phyloP scores from a whole-genome alignment of 2,113 vertebrate species.

The Pelecanus crispus region DNA sequence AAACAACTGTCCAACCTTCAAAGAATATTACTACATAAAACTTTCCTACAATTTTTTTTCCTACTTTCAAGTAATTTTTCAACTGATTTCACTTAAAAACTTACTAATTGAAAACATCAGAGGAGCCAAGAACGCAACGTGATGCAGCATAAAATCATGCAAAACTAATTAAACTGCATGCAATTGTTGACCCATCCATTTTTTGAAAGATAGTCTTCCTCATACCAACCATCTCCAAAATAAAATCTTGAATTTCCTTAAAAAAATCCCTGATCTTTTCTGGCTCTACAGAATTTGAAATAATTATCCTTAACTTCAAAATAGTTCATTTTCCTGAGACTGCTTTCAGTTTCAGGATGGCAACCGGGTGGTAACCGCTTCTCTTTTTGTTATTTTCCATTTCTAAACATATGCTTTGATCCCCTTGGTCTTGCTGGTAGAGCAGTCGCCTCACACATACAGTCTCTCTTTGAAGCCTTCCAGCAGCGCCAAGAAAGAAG shows the following conservation, averaged over 20 bases:
- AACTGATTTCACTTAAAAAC: background rate
- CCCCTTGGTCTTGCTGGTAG: conserved; percentile 30
- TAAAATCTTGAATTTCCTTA: background rate
- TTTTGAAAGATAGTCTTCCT: background rate
- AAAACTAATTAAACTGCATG: background rate
- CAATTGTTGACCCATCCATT: background rate
- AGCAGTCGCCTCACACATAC: conserved; percentile 17
- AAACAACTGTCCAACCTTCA: background rate
- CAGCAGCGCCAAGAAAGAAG: conserved; percentile 46
- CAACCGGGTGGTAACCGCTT: background rate
- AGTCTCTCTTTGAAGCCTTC: conserved; percentile 46
- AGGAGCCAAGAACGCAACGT: background rate
- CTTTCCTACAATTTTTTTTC: background rate
- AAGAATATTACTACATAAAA: background rate
- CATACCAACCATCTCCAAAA: background rate
- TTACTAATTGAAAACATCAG: background rate
- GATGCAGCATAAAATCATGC: background rate
- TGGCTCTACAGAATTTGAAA: background rate
- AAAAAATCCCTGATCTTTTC: background rate
- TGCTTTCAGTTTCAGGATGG: conserved; percentile 29
- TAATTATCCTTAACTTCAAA: background rate
- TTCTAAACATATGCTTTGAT: conserved; percentile 32
- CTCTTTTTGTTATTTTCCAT: conserved; percentile 45
- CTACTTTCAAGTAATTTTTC: background rate
- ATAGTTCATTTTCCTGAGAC: background rate